phyloP scores from a whole-genome alignment of 2,888 invertebrate genomes.

The Pheosia gnoma region DNA sequence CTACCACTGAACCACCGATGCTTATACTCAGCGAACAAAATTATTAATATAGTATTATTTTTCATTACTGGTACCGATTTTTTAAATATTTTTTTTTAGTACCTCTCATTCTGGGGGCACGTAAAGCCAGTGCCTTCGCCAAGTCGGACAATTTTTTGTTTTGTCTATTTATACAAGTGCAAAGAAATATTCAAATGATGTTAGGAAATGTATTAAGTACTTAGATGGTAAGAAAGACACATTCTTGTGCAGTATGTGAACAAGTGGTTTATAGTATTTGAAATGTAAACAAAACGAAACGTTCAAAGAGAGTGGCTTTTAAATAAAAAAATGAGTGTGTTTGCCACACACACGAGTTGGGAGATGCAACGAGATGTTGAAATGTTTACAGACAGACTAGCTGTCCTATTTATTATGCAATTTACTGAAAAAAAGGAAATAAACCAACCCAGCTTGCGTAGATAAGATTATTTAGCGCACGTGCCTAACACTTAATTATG shows the following conservation, averaged over 20 bases:
- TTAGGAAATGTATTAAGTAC: background rate
- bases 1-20: constrained; percentile 84
- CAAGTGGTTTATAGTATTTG: constrained; percentile 44
- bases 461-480: too few species aligned
- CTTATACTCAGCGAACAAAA: constrained; percentile 30
- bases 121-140: background rate
- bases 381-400: background rate
- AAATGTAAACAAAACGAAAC: constrained; percentile 18
- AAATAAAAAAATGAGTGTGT: background rate
- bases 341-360: background rate
- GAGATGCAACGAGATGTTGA: background rate
- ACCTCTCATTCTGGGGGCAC: background rate
- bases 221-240: background rate
- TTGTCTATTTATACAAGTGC: constrained; percentile 2
- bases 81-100: background rate
- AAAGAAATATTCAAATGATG: background rate
- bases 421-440: too few species aligned
- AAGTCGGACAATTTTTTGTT: background rate
- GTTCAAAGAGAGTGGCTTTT: constrained; percentile 7
- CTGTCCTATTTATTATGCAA: too few species aligned
- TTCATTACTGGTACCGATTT: background rate
- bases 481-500: too few species aligned
- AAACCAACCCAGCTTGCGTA: too few species aligned
- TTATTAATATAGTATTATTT: background rate
- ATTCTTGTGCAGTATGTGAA: constrained; percentile 23